A percentile compares a stretch with the other conserved stretches of the same genome.
Evolutionary conservation across 2,113 vertebrate genomes (phyloP).

Genomic region (Isichthys henryi): DNA sequence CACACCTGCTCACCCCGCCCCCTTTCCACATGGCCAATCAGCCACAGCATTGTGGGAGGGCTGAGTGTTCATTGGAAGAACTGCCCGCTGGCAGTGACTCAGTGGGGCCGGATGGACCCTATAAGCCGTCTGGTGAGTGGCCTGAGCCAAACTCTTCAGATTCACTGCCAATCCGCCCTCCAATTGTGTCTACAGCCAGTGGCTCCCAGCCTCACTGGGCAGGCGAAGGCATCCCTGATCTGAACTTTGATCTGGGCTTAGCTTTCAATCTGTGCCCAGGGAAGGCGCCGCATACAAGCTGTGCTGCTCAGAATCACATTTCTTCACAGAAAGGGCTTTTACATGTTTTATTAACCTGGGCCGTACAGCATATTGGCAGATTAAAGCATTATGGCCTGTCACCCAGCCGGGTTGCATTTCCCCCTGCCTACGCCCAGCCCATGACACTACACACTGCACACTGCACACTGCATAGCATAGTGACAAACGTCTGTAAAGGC

Average conservation of each 20-base stretch:
- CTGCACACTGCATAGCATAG: background rate
- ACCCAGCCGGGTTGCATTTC: background rate
- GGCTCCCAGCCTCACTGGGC: background rate
- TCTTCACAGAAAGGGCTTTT: background rate
- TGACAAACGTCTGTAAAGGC: background rate
- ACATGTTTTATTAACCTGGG: background rate
- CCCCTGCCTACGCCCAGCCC: background rate
- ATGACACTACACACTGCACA: background rate
- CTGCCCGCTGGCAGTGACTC: background rate
- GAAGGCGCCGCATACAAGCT: background rate
- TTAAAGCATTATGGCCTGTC: background rate
- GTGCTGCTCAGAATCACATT: background rate
- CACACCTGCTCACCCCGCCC: background rate
- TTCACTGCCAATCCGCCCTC: background rate
- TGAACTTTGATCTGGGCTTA: background rate
- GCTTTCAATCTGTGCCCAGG: background rate
- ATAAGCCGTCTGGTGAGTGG: background rate
- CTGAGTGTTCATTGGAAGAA: background rate
- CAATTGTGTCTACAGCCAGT: background rate
- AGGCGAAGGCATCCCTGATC: background rate
- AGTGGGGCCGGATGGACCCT: background rate
- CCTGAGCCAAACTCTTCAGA: background rate
- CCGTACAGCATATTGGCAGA: background rate
- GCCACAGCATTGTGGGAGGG: background rate
- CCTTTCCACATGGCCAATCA: background rate